Percentiles rank a stretch among this genome's conserved stretches.
Evolutionary conservation across 2,797 vertebrate genomes (phyloP).

Genomic region (Sternarchorhynchus goeldii): DNA sequence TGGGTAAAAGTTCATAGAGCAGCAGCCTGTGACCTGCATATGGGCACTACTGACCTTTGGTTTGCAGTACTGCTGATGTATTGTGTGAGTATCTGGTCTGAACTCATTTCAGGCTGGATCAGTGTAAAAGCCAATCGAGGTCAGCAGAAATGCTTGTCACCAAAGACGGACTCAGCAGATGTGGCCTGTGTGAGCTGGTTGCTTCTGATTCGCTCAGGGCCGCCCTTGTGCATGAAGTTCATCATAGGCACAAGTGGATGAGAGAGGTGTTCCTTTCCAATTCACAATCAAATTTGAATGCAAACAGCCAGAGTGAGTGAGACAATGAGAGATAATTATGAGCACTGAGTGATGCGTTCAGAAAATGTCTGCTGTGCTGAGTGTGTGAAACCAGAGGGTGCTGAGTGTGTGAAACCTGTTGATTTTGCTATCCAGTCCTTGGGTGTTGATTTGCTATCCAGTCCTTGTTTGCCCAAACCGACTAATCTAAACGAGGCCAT

Average conservation of each 20-base stretch:
- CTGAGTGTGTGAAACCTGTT: slow-evolving; percentile 24
- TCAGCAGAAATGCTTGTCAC: background rate
- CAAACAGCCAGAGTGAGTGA: background rate
- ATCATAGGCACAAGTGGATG: background rate
- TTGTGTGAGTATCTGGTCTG: background rate
- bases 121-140: background rate
- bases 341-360: slow-evolving; percentile 7
- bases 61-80: background rate
- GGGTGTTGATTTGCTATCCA: slow-evolving; percentile 22
- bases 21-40: background rate
- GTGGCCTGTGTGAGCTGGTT: background rate
- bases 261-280: background rate
- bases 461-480: slow-evolving; percentile 25
- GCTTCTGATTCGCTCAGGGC: background rate
- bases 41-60: background rate
- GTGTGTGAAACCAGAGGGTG: background rate
- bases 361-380: slow-evolving; percentile 25
- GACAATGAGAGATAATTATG: slow-evolving; percentile 8
- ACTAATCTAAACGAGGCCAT: slow-evolving; percentile 34
- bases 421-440: slow-evolving; percentile 26
- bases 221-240: background rate
- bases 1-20: background rate
- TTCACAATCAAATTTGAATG: background rate
- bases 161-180: background rate
- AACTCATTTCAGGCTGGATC: background rate